Conservation (phyloP, 2,113 vertebrate species). For the Takifugu bimaculatus region DNA sequence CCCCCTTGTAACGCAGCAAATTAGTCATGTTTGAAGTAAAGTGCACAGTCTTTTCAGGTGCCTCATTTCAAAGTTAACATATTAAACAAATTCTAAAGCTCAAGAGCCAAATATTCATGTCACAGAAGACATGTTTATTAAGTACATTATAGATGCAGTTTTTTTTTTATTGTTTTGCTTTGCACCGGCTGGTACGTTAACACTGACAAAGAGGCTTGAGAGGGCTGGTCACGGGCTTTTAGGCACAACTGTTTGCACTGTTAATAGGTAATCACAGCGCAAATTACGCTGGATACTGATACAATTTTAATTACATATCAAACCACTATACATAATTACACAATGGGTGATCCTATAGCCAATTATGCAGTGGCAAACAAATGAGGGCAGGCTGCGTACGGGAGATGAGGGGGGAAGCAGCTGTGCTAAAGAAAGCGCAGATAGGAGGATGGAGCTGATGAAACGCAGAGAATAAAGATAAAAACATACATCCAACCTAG, state of each 20-base stretch:
- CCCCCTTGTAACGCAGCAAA: too few relatives aligned
- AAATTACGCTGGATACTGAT: constrained; percentile 68
- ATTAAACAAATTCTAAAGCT: too few relatives aligned
- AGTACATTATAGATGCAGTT: background rate
- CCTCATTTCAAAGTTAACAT: too few relatives aligned
- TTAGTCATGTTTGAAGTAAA: too few relatives aligned
- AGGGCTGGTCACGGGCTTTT: constrained; percentile 66
- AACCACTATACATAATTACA: constrained; percentile 71
- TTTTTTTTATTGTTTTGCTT: background rate
- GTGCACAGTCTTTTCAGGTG: too few relatives aligned
- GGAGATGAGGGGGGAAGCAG: constrained; percentile 42
- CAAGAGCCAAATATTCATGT: too few relatives aligned
- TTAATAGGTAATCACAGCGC: constrained; percentile 70
- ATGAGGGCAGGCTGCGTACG: constrained; percentile 53
- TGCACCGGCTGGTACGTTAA: constrained; percentile 43
- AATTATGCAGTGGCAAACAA: constrained; percentile 70
- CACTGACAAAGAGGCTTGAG: constrained; percentile 35
- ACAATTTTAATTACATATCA: constrained; percentile 74
- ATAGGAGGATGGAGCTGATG: constrained; percentile 28
- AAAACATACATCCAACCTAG: constrained; percentile 15
- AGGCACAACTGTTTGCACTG: constrained; percentile 67
- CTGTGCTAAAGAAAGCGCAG: constrained; percentile 33
- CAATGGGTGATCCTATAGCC: constrained; percentile 72
- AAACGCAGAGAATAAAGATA: constrained; percentile 12
- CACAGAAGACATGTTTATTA: background rate